Evolutionary conservation across 2,797 vertebrate species (phyloP), one percentile per base, ranked within the genome.

Genomic region (Acanthurus tractus): DNA sequence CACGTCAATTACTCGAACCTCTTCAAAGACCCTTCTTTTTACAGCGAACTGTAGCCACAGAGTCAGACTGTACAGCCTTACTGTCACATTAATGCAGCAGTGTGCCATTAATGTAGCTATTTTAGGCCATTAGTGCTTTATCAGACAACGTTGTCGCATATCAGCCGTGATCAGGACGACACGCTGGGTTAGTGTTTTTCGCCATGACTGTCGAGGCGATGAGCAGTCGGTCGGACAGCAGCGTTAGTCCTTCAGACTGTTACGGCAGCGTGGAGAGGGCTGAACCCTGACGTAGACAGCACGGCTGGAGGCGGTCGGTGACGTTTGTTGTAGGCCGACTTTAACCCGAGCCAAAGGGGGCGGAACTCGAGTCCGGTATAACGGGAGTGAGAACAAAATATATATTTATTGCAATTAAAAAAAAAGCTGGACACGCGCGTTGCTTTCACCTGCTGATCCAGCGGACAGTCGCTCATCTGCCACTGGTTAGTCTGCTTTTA

Each of bases 251-350:
- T 84, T 87, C 84, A 87, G 54, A 14, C 25, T 29, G 71, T 70
- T 45, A 11, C 63, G 54, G 80, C 69, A 56, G 68, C 54, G 59
- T 9, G 77, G 50, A 34, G 56, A 57, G 50, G 58, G 70, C 53
- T 44, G 83, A 56, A 12, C 59, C 70, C 40, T 86, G 93, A 94
- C 84, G 91, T 75, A 76, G 62, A 3, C 78, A 49, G 72, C 70
- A 0, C 6, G 34, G 73, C 78, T 73, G 81, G 70, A 78, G 82
- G 70, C 78, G 66, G 56, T 45, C 81, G 64, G 65, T 85, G 94
- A 87, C 80, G 93, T 86, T 48, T 76, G 48, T 56, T 64, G 82
- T 63, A 42, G 85, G 79, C 78, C 36, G 86, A 63, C 66, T 87
- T 65, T 63, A 13, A 65, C 10, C 52, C 20, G 71, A 88, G 83